Conservation (phyloP, 2,797 vertebrate genomes). For the Falco concolor region DNA sequence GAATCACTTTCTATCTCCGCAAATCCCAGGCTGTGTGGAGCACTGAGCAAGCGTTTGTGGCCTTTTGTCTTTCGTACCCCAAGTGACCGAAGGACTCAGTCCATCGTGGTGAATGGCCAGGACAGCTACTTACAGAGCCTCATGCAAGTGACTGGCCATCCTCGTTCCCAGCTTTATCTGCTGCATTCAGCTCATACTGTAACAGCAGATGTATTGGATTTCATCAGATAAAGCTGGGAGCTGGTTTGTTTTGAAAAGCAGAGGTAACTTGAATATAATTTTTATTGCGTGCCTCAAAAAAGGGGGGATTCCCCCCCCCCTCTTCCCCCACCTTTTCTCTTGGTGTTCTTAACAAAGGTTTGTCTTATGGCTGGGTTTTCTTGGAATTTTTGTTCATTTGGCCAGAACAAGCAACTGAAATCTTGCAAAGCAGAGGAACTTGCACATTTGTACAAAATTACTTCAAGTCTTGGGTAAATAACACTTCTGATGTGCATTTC, state of each 20-base stretch:
- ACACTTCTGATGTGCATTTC: background rate
- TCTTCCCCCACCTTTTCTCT: background rate
- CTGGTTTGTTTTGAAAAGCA: background rate
- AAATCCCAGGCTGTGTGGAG: fast-evolving
- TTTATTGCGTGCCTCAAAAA: background rate
- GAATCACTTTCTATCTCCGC: background rate
- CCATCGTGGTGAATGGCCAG: background rate
- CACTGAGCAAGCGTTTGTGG: slow-evolving; percentile 35
- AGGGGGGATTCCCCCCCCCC: fast-evolving
- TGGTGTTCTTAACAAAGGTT: fast-evolving
- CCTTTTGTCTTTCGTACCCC: background rate
- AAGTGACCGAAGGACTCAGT: slow-evolving; percentile 26
- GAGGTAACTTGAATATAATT: background rate
- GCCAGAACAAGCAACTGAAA: background rate
- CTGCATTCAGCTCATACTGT: background rate
- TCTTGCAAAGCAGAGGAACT: background rate
- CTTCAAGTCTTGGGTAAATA: background rate
- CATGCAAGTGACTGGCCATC: background rate
- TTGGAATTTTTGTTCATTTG: background rate
- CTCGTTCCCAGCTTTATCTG: background rate
- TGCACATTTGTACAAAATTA: background rate
- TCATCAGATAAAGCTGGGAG: background rate
- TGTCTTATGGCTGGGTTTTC: background rate
- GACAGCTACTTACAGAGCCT: background rate
- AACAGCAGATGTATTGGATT: background rate